phyloP scores from a whole-genome alignment of 2,797 vertebrate species.

The Scyliorhinus canicula region DNA sequence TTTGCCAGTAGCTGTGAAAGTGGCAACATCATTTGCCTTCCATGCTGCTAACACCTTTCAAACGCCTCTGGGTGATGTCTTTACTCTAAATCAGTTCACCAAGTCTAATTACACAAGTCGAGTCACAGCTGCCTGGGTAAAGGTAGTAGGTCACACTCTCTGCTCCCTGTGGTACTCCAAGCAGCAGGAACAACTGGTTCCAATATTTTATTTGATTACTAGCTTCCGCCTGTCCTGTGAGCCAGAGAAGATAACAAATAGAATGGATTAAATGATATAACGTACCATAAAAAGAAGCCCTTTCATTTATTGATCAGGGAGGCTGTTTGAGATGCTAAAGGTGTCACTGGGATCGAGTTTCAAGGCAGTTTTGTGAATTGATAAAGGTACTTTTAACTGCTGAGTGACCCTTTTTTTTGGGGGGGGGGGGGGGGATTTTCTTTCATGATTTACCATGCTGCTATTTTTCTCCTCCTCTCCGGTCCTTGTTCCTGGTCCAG shows the following conservation, averaged over 20 bases:
- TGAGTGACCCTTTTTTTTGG: too few species aligned
- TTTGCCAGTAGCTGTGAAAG: neutral
- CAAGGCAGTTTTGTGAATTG: too few species aligned
- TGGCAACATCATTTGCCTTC: neutral
- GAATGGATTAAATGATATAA: neutral
- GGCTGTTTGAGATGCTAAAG: neutral
- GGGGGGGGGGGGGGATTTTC: too few species aligned
- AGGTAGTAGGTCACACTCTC: neutral
- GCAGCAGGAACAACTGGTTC: neutral
- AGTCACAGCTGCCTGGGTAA: neutral
- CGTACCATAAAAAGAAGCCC: neutral
- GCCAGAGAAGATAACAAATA: neutral
- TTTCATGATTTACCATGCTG: too few species aligned
- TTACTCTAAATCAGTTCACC: neutral
- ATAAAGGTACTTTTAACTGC: too few species aligned
- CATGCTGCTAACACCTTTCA: neutral
- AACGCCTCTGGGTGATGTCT: constrained; percentile 8
- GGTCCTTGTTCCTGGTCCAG: too few species aligned
- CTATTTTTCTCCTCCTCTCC: too few species aligned
- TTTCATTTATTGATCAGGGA: neutral
- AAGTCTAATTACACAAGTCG: neutral
- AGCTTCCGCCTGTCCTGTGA: neutral
- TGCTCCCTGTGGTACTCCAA: neutral
- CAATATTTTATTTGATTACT: neutral
- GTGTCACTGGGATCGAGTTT: neutral